These are phyloP conservation scores for Tamandua tetradactyla DNA, from an alignment of 2,797 vertebrate genomes.

Conservation along the genomic window DNA sequence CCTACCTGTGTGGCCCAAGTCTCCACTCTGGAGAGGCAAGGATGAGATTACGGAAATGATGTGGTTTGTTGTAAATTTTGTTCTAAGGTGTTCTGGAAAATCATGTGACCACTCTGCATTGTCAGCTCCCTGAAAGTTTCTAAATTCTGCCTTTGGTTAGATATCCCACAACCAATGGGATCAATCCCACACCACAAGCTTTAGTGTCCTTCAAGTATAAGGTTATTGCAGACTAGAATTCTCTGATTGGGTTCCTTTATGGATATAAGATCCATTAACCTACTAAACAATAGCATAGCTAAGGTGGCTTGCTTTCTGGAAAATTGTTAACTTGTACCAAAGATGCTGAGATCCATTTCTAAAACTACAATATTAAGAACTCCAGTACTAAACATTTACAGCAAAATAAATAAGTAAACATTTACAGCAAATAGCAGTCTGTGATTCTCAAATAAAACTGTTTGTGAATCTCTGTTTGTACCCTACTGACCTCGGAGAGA, in stretches of 20 bases:
- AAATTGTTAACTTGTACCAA: slow-evolving; percentile 10
- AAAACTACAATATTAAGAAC: not conserved
- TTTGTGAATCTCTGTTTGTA: not conserved
- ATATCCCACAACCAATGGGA: not conserved
- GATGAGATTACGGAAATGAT: rapidly evolving
- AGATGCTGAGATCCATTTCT: not conserved
- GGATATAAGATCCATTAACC: not conserved
- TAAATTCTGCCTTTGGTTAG: not conserved
- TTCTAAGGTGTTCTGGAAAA: not conserved
- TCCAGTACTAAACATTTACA: not conserved
- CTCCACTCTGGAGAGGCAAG: not conserved
- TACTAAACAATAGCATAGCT: not conserved
- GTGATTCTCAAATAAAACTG: slow-evolving; percentile 30
- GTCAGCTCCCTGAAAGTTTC: not conserved
- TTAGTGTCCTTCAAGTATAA: not conserved
- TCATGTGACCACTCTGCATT: not conserved
- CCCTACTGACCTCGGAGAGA: slow-evolving; percentile 5
- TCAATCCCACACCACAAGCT: too few relatives aligned
- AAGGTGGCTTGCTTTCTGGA: not conserved
- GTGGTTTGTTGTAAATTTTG: not conserved
- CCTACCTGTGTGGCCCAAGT: not conserved
- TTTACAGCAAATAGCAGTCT: not conserved
- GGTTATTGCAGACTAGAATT: not conserved
- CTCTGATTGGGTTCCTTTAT: not conserved
- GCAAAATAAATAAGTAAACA: slow-evolving; percentile 35